Percentiles rank a stretch among this genome's conserved stretches.
Conservation (phyloP, 2,113 vertebrate genomes). For the Origma solitaria region DNA sequence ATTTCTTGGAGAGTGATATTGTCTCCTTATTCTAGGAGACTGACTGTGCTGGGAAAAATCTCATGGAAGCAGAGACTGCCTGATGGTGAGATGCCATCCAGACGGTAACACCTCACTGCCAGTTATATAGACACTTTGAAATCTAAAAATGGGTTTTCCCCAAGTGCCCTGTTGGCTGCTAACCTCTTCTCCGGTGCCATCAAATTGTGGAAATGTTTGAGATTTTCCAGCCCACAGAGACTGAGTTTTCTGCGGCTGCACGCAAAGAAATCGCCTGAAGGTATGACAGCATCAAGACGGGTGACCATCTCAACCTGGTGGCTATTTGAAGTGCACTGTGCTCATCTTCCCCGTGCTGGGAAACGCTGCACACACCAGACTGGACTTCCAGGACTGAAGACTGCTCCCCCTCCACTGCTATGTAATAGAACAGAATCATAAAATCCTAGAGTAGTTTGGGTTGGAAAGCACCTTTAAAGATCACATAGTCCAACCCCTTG, state of each 20-base stretch:
- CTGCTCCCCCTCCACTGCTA: not conserved
- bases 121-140: not conserved
- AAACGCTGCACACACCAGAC: not conserved
- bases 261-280: not conserved
- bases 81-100: not conserved
- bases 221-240: not conserved
- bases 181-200: not conserved
- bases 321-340: not conserved
- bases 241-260: not conserved
- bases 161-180: not conserved
- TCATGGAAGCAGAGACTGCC: not conserved
- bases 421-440: not conserved
- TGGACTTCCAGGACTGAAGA: not conserved
- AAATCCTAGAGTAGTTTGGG: not conserved
- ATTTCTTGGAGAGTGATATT: not conserved
- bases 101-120: not conserved
- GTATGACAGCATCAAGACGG: not conserved
- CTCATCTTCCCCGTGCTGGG: accelerated
- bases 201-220: not conserved
- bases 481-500: accelerated
- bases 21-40: not conserved
- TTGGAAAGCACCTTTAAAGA: not conserved
- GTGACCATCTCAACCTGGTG: not conserved
- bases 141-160: not conserved
- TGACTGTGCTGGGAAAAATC: not conserved